Conservation (phyloP, 2,888 invertebrate species). For the Rhamnusium bicolor region DNA sequence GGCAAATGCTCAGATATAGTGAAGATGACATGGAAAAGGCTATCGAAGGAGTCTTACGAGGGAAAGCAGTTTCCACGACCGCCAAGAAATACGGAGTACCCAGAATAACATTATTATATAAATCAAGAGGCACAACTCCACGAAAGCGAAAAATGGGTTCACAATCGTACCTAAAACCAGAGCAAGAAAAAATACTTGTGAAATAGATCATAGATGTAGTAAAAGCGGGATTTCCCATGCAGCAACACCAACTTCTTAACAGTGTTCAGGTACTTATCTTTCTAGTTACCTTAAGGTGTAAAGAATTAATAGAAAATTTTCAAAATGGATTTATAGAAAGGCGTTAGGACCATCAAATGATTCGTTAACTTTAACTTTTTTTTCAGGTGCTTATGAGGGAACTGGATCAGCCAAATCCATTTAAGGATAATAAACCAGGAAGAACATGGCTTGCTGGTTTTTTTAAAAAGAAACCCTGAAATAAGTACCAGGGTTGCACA, state of each 20-base stretch:
- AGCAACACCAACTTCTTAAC: background rate
- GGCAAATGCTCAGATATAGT: background rate
- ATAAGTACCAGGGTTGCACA: background rate
- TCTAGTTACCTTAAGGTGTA: no score
- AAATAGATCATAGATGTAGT: background rate
- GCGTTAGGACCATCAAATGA: no score
- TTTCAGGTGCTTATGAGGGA: no score
- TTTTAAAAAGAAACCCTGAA: slow-evolving; percentile 11
- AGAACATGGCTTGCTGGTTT: background rate
- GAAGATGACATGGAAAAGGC: slow-evolving; percentile 2
- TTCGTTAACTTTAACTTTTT: no score
- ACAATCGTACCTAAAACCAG: background rate
- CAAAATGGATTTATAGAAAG: background rate
- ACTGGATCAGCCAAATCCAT: background rate
- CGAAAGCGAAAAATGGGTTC: background rate
- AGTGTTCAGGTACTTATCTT: background rate
- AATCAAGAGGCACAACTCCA: slow-evolving; percentile 2
- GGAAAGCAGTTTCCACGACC: background rate
- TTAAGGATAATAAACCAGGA: background rate
- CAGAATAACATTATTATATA: slow-evolving; percentile 9
- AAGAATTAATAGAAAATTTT: no score
- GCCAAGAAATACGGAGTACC: background rate
- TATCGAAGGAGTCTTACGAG: slow-evolving; percentile 2
- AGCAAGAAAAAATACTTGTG: slow-evolving; percentile 6
- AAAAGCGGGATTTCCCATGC: background rate